Conservation (phyloP, 2,888 invertebrate genomes). For the Agrotis exclamationis region DNA sequence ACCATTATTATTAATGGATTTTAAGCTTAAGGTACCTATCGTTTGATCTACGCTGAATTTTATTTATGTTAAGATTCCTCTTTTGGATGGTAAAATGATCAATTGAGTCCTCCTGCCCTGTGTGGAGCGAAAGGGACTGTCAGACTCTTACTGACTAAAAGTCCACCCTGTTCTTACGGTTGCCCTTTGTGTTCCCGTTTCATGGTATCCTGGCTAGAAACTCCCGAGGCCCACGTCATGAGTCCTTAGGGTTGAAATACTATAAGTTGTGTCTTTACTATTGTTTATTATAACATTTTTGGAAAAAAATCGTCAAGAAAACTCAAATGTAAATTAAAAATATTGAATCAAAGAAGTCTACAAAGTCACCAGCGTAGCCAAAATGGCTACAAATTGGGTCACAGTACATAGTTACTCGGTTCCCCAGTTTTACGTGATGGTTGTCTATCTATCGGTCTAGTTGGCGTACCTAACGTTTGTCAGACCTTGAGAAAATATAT, state of each 20-base stretch:
- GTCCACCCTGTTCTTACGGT: too few relatives aligned
- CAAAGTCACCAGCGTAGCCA: neutral
- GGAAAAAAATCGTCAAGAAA: neutral
- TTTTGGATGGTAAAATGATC: too few relatives aligned
- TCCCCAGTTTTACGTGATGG: slow-evolving; percentile 15
- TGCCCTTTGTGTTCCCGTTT: too few relatives aligned
- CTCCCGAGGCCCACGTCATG: too few relatives aligned
- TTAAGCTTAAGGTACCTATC: too few relatives aligned
- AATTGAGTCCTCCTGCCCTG: too few relatives aligned
- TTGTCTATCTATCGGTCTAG: neutral
- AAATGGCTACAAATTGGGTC: slow-evolving; percentile 4
- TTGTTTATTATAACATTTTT: neutral
- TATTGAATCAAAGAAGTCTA: neutral
- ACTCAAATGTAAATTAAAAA: neutral
- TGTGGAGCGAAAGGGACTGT: too few relatives aligned
- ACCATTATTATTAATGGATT: too few relatives aligned
- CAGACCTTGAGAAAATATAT: slow-evolving; percentile 26
- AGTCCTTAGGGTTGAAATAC: neutral
- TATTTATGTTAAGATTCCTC: too few relatives aligned
- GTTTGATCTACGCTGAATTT: too few relatives aligned
- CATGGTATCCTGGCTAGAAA: too few relatives aligned
- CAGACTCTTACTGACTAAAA: too few relatives aligned
- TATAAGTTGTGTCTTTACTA: neutral
- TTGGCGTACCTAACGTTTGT: slow-evolving; percentile 11
- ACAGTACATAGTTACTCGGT: slow-evolving; percentile 3